Evolutionary conservation across 35 echinoderm and acorn worm species (phyloP), one percentile per base, ranked within the genome.

Genomic region (Anneissia japonica): DNA sequence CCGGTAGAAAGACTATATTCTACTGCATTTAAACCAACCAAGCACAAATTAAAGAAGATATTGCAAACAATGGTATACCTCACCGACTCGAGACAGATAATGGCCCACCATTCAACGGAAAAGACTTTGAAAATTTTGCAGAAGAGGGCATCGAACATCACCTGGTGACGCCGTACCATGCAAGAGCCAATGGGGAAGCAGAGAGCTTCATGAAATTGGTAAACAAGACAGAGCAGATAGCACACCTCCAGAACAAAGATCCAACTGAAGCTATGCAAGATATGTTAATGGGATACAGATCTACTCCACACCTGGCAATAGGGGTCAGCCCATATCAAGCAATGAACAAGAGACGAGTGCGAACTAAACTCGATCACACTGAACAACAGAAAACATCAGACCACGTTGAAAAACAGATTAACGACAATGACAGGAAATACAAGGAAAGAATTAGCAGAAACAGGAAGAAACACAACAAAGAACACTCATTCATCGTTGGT

Each of bases 121-220:
- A 84, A 84, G 90, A 92, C 7, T 92, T 92, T 75, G 36, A 46
- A 83, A 80, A 88, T 29, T 92, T 87, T 35, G 81, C 79, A 79
- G 78, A 92, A 39, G 73, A 82, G 79, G 85, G 90, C 46, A 83
- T 92, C 79, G 36, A 84, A 2, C 90, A 91, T 35, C 83, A 91
- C 26, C 78, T 17, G 23, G 77, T 87, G 0, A 91, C 84, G 10
- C 90, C 90, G 34, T 35, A 91, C 1, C 84, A 91, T 75, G 76
- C 90, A 11, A 86, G 90, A 82, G 90, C 90, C 72, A 87, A 91
- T 31, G 90, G 90, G 16, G 90, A 86, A 87, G 90, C 84, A 16
- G 83, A 91, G 77, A 87, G 84, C 38, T 91, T 91, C 56, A 91
- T 91, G 90, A 86, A 91, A 40, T 37, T 86, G 31, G 14, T 91